Percentiles rank a stretch among this genome's conserved stretches.
Evolutionary conservation across 1,140 invertebrate genomes (phyloP).

Genomic region (Lordiphosa mommai): DNA sequence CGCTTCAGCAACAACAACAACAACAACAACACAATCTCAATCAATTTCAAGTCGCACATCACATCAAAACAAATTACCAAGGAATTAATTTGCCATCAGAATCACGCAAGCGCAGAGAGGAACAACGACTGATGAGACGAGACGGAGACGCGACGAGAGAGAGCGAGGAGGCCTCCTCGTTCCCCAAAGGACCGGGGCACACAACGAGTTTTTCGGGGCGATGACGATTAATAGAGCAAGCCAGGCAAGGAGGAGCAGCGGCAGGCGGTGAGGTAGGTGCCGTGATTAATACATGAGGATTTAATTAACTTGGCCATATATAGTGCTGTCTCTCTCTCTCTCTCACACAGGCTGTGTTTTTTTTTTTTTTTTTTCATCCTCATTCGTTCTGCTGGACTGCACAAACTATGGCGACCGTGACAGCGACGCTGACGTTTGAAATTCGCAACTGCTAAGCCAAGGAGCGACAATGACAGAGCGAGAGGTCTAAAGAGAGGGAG

Average conservation of each 20-base stretch:
- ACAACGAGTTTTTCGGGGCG: constrained; percentile 46
- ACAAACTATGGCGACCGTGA: constrained; percentile 61
- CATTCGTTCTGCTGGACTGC: constrained; percentile 27
- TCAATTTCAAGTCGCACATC: constrained; percentile 78
- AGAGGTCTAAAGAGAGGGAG: constrained; percentile 10
- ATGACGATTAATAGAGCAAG: constrained; percentile 65
- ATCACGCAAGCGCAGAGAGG: constrained; percentile 74
- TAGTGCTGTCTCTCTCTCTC: constrained; percentile 51
- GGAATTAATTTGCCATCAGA: constrained; percentile 79
- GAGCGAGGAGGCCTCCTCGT: neutral
- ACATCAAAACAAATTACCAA: constrained; percentile 79
- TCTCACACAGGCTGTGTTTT: constrained; percentile 30
- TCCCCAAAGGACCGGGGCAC: constrained; percentile 12
- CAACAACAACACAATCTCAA: constrained; percentile 76
- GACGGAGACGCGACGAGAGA: neutral
- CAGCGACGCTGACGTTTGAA: constrained; percentile 23
- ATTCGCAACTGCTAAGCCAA: neutral
- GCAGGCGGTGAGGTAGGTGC: constrained; percentile 36
- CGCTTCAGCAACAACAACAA: constrained; percentile 26
- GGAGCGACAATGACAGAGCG: constrained; percentile 2
- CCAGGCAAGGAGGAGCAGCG: neutral
- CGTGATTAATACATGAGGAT: constrained; percentile 78
- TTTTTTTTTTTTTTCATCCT: constrained; percentile 10
- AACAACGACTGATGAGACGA: constrained; percentile 6
- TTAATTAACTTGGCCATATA: constrained; percentile 64